These are phyloP conservation scores for Silurus asotus DNA, from an alignment of 2,113 vertebrate species.

Conservation along the genomic window DNA sequence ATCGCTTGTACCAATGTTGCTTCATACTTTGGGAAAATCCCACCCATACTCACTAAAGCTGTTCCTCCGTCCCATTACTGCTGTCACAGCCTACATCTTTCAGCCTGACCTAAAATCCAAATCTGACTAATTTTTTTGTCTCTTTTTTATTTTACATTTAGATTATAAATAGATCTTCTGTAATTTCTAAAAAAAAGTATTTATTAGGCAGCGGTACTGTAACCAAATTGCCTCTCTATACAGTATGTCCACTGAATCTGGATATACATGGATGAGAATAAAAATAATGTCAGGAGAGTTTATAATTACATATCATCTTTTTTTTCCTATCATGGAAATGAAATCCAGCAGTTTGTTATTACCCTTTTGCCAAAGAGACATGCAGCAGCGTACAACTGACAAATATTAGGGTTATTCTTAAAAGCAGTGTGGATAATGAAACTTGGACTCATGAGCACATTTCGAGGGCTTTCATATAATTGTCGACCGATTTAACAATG, in stretches of 20 bases:
- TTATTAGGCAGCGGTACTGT: background rate
- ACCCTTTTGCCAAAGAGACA: slow-evolving; percentile 50
- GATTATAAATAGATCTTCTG: no score
- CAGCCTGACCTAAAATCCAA: background rate
- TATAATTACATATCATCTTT: slow-evolving; percentile 50
- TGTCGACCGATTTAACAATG: slow-evolving; percentile 51
- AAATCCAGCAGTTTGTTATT: slow-evolving; percentile 54
- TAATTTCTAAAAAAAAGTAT: no score
- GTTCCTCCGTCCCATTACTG: slow-evolving; percentile 29
- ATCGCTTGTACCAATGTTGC: slow-evolving; percentile 63
- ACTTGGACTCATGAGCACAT: slow-evolving; percentile 41
- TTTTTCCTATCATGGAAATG: slow-evolving; percentile 46
- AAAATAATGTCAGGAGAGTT: background rate
- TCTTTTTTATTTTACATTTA: background rate
- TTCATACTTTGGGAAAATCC: slow-evolving; percentile 55
- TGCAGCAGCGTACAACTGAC: slow-evolving; percentile 17
- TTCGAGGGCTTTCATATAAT: slow-evolving; percentile 45
- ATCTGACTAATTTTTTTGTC: slow-evolving; percentile 3
- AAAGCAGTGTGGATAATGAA: slow-evolving; percentile 47
- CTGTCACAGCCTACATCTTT: slow-evolving; percentile 38
- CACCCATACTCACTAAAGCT: slow-evolving; percentile 22
- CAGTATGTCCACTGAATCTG: background rate
- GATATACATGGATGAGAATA: background rate
- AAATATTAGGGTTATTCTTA: slow-evolving; percentile 39
- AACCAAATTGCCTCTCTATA: background rate